Conservation (phyloP, 2,797 vertebrate species). For the Coendou prehensilis region DNA sequence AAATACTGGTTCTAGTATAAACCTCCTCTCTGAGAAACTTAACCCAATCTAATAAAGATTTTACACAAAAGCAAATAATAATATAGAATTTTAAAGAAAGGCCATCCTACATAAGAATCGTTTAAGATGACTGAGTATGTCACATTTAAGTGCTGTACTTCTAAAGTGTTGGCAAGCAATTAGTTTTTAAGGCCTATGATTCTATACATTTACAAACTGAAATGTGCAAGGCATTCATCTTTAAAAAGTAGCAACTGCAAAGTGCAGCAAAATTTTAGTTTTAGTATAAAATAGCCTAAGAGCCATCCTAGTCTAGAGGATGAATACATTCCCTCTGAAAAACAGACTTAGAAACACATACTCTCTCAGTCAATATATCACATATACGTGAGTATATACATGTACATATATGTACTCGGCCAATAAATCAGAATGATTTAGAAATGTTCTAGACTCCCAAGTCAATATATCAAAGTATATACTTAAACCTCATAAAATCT, state of each 20-base stretch:
- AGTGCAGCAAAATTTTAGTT: slow-evolving; percentile 44
- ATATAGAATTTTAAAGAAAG: slow-evolving; percentile 3
- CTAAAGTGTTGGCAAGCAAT: slow-evolving; percentile 72
- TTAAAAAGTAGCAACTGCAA: slow-evolving; percentile 77
- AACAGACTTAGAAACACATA: not conserved
- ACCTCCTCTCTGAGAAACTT: not conserved
- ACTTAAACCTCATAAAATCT: slow-evolving; percentile 58
- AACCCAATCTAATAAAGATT: slow-evolving; percentile 50
- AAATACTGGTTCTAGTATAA: not conserved
- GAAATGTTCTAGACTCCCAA: slow-evolving; percentile 27
- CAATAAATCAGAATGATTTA: slow-evolving; percentile 28
- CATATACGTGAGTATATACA: not conserved
- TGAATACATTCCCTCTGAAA: slow-evolving; percentile 45
- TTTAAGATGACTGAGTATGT: slow-evolving; percentile 17
- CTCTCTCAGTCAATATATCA: not conserved
- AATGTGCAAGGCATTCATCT: slow-evolving; percentile 78
- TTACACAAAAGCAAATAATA: slow-evolving; percentile 54
- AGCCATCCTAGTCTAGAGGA: slow-evolving; percentile 11
- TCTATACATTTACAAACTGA: slow-evolving; percentile 52
- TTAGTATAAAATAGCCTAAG: slow-evolving; percentile 9
- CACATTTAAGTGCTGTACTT: not conserved
- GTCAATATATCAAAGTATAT: not conserved
- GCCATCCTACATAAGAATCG: not conserved
- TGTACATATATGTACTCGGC: not conserved
- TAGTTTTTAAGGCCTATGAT: slow-evolving; percentile 14